Evolutionary conservation across 2,888 invertebrate genomes (phyloP).

Genomic region (Isoperla grammatica): DNA sequence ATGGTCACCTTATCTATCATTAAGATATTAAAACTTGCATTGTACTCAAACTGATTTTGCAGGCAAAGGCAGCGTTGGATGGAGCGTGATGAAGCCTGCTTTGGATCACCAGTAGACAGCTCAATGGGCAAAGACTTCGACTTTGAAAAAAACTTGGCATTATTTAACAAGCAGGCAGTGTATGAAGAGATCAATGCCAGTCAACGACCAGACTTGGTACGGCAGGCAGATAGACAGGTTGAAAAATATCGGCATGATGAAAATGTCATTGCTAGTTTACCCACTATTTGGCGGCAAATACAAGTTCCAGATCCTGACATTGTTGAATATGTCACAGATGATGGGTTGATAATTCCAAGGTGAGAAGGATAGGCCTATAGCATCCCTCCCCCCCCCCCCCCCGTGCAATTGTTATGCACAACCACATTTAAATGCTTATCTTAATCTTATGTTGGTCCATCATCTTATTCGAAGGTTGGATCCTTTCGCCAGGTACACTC

Average conservation of each 20-base stretch:
- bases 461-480: no score
- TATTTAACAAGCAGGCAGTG: constrained; percentile 81
- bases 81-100: constrained; percentile 66
- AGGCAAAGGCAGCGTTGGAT: constrained; percentile 44
- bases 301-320: constrained; percentile 58
- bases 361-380: not conserved
- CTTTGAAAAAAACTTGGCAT: constrained; percentile 88
- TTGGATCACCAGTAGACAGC: constrained; percentile 65
- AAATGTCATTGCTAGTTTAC: constrained; percentile 53
- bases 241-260: constrained; percentile 75
- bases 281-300: constrained; percentile 62
- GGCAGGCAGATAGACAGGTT: constrained; percentile 45
- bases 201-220: constrained; percentile 57
- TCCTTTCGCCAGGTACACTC: no score
- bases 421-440: no score
- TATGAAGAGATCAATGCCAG: constrained; percentile 66
- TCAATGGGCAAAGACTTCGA: constrained; percentile 75
- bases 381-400: no score
- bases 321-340: constrained; percentile 70
- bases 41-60: no score
- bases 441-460: no score
- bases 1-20: no score
- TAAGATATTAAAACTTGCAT: no score
- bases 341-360: constrained; percentile 70
- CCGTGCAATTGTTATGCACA: no score